Base-by-base conservation (phyloP, 2,888 invertebrate genomes). In the Troides oblongomaculatus region DNA sequence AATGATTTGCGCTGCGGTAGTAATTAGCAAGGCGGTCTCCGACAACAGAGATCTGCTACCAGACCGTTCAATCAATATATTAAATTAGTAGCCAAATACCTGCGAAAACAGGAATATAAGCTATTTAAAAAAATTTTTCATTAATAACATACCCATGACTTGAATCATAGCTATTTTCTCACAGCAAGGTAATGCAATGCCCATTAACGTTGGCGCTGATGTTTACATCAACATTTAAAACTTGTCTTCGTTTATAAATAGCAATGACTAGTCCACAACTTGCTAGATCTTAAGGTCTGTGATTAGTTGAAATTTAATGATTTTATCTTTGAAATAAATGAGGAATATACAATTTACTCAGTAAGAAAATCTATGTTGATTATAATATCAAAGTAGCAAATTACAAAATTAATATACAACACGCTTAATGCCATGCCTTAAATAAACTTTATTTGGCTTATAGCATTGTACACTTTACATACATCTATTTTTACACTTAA, bases 201-300 rank as follows among this genome's bases (percentile, higher is more conserved):
- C 62, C 64, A 70, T 70, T 67, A 70, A 70, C 57, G 70, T 61
- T 61, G 23, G 50, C 57, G 56, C 25, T 43, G 62, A 56, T 71
- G 75, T 72, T 72, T 73, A 76, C 74, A 78, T 76, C 73, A 72
- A 77, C 73, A 74, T 76, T 77, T 74, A 78, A 78, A 79, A 80
- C 77, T 77, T 77, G 80, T 78, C 61, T 66, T 72, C 74, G 74
- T 75, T 71, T 83, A 82, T 81, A 82, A 81, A 84, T 84, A 85
- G 74, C 72, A 72, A 71, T 75, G 75, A 74, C 72, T 69, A 62
- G 66, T 63, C 23, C 17, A 23, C 62, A 64, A 58, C 18, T 62
- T 53, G 62, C 67, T 39, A 36, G 60, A 18, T 67, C 66, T 63
- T 59, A 39, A 30, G 25, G 43, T 21, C 61, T 65, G 46, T 65